Evolutionary conservation across 2,797 vertebrate genomes (phyloP).

Genomic region (Enteromius trimaculatus): DNA sequence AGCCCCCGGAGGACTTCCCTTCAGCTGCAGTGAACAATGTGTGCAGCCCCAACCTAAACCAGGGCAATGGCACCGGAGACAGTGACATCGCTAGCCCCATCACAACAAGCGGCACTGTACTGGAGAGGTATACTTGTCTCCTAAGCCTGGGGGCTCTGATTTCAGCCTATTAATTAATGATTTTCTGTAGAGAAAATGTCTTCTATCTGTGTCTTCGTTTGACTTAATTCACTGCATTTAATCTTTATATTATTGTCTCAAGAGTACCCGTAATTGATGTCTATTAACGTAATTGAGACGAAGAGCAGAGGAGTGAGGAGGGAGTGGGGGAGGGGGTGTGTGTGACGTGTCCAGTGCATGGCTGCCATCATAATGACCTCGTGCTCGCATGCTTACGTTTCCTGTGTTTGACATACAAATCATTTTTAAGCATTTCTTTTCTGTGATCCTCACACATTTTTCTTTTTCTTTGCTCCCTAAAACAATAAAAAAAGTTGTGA

Average conservation of each 20-base stretch:
- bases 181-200: neutral
- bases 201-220: conserved; percentile 34
- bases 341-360: conserved; percentile 75
- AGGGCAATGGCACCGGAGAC: conserved; percentile 88
- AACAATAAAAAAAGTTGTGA: conserved; percentile 94
- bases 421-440: conserved; percentile 86
- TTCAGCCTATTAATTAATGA: neutral
- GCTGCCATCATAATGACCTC: conserved; percentile 76
- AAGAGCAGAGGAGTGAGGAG: conserved; percentile 34
- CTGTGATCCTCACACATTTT: conserved; percentile 93
- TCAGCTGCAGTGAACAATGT: conserved; percentile 94
- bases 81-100: conserved; percentile 84
- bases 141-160: neutral
- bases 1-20: conserved; percentile 95
- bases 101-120: conserved; percentile 84
- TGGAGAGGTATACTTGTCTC: conserved; percentile 88
- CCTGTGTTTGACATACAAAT: conserved; percentile 78
- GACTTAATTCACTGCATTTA: conserved; percentile 14
- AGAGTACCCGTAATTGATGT: conserved; percentile 10
- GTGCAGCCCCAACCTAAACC: conserved; percentile 93
- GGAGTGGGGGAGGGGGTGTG: conserved; percentile 44
- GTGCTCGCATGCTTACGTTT: conserved; percentile 77
- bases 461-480: conserved; percentile 93
- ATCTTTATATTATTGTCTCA: conserved; percentile 20
- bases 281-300: neutral